Percentiles rank a stretch among this genome's conserved stretches.
phyloP scores from a whole-genome alignment of 1,140 invertebrate genomes.

The Drosophila sp. region DNA sequence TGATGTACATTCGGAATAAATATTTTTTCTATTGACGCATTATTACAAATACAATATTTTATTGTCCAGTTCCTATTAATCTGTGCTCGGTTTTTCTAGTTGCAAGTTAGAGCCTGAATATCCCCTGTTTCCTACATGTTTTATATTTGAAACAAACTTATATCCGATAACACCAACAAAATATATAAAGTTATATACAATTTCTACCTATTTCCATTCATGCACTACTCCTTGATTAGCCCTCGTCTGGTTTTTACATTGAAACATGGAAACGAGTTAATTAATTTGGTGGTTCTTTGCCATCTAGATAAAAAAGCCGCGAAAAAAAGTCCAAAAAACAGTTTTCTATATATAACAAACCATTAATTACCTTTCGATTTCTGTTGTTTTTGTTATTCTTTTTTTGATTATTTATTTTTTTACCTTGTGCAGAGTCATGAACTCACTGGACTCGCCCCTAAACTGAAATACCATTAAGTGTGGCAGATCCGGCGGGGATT shows the following conservation, averaged over 20 bases:
- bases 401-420: conserved; percentile 28
- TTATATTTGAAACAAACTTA: no score
- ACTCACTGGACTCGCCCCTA: conserved; percentile 39
- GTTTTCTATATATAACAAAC: conserved; percentile 70
- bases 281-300: conserved; percentile 67
- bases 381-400: conserved; percentile 27
- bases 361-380: conserved; percentile 81
- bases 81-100: no score
- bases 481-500: conserved; percentile 55
- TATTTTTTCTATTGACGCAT: no score
- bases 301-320: conserved; percentile 46
- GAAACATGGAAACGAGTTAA: conserved; percentile 66
- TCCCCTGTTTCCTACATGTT: no score
- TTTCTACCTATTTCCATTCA: background rate
- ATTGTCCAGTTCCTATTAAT: no score
- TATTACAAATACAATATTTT: no score
- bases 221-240: background rate
- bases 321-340: conserved; percentile 62
- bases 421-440: conserved; percentile 72
- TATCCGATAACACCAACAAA: no score
- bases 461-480: conserved; percentile 44
- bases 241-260: conserved; percentile 39
- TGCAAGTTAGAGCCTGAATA: no score
- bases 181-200: no score
- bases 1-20: no score